Conservation (phyloP, 2,888 invertebrate genomes). For the Synanthedon myopaeformis region DNA sequence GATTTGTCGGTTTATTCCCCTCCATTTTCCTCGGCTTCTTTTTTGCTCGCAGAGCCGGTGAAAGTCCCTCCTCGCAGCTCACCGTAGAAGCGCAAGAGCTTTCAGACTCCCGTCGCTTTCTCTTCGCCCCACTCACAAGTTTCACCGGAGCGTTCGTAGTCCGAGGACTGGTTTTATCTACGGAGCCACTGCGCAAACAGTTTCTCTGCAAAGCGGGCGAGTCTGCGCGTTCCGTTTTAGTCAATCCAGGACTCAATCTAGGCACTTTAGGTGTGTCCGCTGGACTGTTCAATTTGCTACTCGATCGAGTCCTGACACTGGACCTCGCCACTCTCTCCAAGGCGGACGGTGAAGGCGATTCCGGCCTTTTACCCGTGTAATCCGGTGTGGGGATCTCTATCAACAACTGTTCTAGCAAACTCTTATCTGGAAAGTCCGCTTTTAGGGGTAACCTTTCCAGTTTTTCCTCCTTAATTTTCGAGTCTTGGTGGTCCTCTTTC, state of each 20-base stretch:
- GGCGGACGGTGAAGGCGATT: conserved; percentile 59
- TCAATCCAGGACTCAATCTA: conserved; percentile 50
- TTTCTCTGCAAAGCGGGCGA: conserved; percentile 45
- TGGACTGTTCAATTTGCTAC: conserved; percentile 77
- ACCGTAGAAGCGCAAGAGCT: conserved; percentile 76
- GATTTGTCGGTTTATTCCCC: conserved; percentile 61
- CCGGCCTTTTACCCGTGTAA: conserved; percentile 58
- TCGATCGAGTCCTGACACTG: conserved; percentile 75
- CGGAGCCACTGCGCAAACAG: conserved; percentile 43
- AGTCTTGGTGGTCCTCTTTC: conserved; percentile 9
- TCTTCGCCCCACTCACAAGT: conserved; percentile 62
- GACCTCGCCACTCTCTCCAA: conserved; percentile 55
- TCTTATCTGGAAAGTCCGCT: conserved; percentile 68
- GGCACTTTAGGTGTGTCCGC: conserved; percentile 64
- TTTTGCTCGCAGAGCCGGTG: conserved; percentile 41
- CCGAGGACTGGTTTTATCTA: conserved; percentile 45
- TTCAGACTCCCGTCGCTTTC: conserved; percentile 84
- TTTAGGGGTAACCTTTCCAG: conserved; percentile 50
- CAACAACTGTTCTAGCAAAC: conserved; percentile 80
- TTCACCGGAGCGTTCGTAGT: conserved; percentile 15
- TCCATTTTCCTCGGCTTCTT: conserved; percentile 47
- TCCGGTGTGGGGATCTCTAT: conserved; percentile 83
- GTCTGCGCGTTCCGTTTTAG: conserved; percentile 38
- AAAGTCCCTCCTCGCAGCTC: conserved; percentile 68
- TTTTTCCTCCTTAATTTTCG: conserved; percentile 23